Percentiles rank a stretch among this genome's conserved stretches.
Evolutionary conservation across 2,888 invertebrate genomes (phyloP).

Genomic region (Nymphalis polychloros): DNA sequence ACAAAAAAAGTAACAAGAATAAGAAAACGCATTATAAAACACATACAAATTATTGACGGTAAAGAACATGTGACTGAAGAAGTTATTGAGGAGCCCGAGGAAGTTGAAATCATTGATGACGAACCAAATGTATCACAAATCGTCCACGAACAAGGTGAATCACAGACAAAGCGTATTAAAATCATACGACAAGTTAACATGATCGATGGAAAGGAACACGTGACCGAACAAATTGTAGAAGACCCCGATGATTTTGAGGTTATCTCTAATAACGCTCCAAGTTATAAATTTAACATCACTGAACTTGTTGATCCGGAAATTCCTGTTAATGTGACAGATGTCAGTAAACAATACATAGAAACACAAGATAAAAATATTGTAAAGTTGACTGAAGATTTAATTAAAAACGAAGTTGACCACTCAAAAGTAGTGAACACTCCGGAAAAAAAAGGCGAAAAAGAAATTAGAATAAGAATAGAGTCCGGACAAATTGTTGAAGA

Average conservation of each 20-base stretch:
- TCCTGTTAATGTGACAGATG: neutral
- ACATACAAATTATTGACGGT: slow-evolving; percentile 87
- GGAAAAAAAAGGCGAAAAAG: neutral
- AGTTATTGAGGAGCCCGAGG: slow-evolving; percentile 91
- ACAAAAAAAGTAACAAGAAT: slow-evolving; percentile 87
- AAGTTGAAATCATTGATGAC: slow-evolving; percentile 86
- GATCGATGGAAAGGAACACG: slow-evolving; percentile 74
- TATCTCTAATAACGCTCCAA: neutral
- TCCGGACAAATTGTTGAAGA: slow-evolving; percentile 86
- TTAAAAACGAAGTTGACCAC: neutral
- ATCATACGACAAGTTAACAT: slow-evolving; percentile 85
- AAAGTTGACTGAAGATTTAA: neutral
- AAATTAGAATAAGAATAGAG: neutral
- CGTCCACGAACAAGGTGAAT: slow-evolving; percentile 51
- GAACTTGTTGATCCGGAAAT: neutral
- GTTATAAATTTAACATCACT: neutral
- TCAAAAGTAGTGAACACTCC: neutral
- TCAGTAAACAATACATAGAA: neutral
- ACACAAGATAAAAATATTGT: neutral
- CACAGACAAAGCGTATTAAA: slow-evolving; percentile 66
- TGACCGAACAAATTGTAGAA: slow-evolving; percentile 86
- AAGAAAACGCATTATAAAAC: slow-evolving; percentile 62
- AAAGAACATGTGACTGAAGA: slow-evolving; percentile 92
- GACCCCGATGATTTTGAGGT: slow-evolving; percentile 61
- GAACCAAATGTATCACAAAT: slow-evolving; percentile 18